phyloP scores from a whole-genome alignment of 2,888 invertebrate genomes.

The Caenorhabditis sulstoni region DNA sequence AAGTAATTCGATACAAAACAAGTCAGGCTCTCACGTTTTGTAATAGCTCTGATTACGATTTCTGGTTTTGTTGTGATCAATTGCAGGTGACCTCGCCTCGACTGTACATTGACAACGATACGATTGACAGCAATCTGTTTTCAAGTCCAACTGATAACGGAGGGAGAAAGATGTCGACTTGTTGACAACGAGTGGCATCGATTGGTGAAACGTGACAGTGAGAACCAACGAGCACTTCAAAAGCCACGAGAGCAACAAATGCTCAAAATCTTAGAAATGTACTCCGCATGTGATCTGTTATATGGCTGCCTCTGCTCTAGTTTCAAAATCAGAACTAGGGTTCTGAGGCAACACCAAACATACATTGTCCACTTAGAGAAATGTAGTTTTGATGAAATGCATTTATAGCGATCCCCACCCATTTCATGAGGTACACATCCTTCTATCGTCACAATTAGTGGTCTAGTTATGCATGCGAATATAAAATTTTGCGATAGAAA shows the following conservation, averaged over 20 bases:
- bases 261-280: background rate
- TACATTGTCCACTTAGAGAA: too few relatives aligned
- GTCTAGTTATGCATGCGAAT: background rate
- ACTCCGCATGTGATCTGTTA: background rate
- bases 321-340: background rate
- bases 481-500: too few relatives aligned
- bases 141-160: slow-evolving; percentile 4
- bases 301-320: background rate
- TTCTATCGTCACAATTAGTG: slow-evolving; percentile 2
- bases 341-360: too few relatives aligned
- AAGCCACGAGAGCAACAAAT: too few relatives aligned
- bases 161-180: background rate
- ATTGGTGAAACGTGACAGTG: slow-evolving; percentile 1
- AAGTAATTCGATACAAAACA: slow-evolving; percentile 49
- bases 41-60: background rate
- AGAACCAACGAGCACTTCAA: background rate
- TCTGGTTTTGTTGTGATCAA: too few relatives aligned
- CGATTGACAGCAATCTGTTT: background rate
- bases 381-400: slow-evolving; percentile 3
- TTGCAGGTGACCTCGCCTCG: too few relatives aligned
- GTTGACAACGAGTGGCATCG: background rate
- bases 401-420: slow-evolving; percentile 11
- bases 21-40: slow-evolving; percentile 5
- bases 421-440: slow-evolving; percentile 38
- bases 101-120: too few relatives aligned